Evolutionary conservation across 2,888 invertebrate genomes (phyloP).

Genomic region (Rotaria sp.): DNA sequence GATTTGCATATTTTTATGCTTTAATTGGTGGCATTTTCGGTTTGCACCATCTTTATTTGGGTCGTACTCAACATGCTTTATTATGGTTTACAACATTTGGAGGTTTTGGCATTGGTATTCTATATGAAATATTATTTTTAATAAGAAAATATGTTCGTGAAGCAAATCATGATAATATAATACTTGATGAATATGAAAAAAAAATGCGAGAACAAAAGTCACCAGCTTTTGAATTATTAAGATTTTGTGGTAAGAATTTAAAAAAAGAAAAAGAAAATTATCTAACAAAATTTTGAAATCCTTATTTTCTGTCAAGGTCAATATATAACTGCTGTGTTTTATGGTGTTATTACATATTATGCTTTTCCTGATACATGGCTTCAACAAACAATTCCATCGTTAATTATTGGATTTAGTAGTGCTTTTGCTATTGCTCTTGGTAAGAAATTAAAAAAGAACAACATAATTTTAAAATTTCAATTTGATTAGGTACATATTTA

Average conservation of each 20-base stretch:
- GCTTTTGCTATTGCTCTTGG: conserved; percentile 64
- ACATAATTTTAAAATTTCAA: neutral
- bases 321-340: conserved; percentile 22
- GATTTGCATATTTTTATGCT: conserved; percentile 75
- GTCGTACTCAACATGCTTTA: conserved; percentile 79
- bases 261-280: neutral
- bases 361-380: conserved; percentile 41
- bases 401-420: conserved; percentile 54
- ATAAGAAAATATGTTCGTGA: conserved; percentile 78
- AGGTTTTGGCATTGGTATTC: conserved; percentile 74
- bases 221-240: conserved; percentile 44
- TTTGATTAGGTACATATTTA: conserved; percentile 70
- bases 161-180: conserved; percentile 49
- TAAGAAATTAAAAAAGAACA: neutral
- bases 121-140: conserved; percentile 69
- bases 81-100: conserved; percentile 79
- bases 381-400: conserved; percentile 41
- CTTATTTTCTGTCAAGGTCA: conserved; percentile 43
- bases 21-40: conserved; percentile 78
- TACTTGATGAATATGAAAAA: neutral
- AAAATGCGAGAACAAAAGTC: conserved; percentile 36
- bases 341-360: conserved; percentile 34
- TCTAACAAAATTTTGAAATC: neutral
- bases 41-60: conserved; percentile 79
- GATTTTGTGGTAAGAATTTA: neutral